These are phyloP conservation scores for Leucosticte australis DNA, from an alignment of 2,113 vertebrate species.

Conservation along the genomic window DNA sequence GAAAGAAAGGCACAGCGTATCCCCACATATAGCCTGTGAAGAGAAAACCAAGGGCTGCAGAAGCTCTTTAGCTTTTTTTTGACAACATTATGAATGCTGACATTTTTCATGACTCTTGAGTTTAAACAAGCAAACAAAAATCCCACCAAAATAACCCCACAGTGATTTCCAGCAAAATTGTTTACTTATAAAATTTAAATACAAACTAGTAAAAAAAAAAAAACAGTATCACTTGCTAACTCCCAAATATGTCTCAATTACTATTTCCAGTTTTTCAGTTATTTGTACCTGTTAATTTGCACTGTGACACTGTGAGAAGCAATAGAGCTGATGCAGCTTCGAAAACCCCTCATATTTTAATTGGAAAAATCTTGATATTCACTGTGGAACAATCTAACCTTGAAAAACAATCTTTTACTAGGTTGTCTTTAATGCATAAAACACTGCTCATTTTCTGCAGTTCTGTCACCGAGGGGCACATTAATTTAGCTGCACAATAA, in stretches of 20 bases:
- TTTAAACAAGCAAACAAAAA: background rate
- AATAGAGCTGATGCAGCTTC: background rate
- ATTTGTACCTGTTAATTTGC: background rate
- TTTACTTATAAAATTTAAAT: background rate
- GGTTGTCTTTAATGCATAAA: conserved; percentile 58
- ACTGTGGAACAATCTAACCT: conserved; percentile 27
- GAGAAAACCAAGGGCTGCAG: background rate
- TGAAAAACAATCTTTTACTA: conserved; percentile 53
- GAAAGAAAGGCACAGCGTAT: background rate
- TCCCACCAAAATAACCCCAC: background rate
- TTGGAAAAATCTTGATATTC: conserved; percentile 14
- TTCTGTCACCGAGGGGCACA: background rate
- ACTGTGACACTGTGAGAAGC: background rate
- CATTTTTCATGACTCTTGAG: background rate
- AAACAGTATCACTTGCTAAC: background rate
- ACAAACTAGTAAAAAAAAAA: background rate
- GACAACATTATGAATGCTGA: background rate
- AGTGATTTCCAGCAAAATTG: background rate
- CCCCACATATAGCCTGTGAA: background rate
- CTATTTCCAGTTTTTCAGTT: background rate
- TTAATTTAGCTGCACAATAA: conserved; percentile 51
- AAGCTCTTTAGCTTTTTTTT: background rate
- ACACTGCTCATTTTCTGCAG: conserved; percentile 22
- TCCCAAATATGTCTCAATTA: background rate
- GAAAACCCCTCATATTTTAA: conserved; percentile 17